Percentiles rank a stretch among this genome's conserved stretches.
phyloP scores from a whole-genome alignment of 2,888 invertebrate species.

The Volucella inanis region DNA sequence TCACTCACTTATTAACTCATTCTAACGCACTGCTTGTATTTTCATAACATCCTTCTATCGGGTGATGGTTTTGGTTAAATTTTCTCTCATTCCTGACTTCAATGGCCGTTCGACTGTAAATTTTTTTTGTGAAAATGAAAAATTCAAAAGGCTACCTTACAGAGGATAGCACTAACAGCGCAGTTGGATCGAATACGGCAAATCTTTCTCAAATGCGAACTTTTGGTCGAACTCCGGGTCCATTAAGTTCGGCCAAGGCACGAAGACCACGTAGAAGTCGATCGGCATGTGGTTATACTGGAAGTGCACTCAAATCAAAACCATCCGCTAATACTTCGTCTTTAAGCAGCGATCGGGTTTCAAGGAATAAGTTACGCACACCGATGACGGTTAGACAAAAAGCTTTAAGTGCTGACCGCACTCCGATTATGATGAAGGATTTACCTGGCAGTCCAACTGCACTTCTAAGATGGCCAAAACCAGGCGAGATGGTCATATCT shows the following conservation, averaged over 20 bases:
- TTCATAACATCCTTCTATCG: constrained; percentile 47
- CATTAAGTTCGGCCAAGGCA: constrained; percentile 81
- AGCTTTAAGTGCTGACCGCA: constrained; percentile 82
- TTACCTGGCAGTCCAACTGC: constrained; percentile 78
- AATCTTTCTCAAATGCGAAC: constrained; percentile 45
- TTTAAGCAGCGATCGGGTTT: constrained; percentile 74
- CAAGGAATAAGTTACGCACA: constrained; percentile 81
- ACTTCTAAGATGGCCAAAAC: constrained; percentile 82
- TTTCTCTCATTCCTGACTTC: constrained; percentile 45
- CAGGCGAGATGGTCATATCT: constrained; percentile 82
- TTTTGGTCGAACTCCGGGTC: constrained; percentile 79
- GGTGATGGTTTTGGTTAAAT: constrained; percentile 65
- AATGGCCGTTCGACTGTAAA: constrained; percentile 7
- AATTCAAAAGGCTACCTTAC: constrained; percentile 82
- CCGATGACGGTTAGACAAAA: constrained; percentile 79
- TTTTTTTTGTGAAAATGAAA: constrained; percentile 13
- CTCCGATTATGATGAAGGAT: constrained; percentile 68
- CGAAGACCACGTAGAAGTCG: constrained; percentile 81
- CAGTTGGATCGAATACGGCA: constrained; percentile 67
- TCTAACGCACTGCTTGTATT: constrained; percentile 40
- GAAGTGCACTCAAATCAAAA: constrained; percentile 73
- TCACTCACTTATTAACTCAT: constrained; percentile 10
- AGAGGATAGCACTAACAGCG: constrained; percentile 81
- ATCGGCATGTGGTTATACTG: constrained; percentile 79
- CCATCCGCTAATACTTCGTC: constrained; percentile 16